Percentiles rank a stretch among this genome's conserved stretches.
Conservation (phyloP, 2,113 vertebrate species). For the Archilochus colubris region DNA sequence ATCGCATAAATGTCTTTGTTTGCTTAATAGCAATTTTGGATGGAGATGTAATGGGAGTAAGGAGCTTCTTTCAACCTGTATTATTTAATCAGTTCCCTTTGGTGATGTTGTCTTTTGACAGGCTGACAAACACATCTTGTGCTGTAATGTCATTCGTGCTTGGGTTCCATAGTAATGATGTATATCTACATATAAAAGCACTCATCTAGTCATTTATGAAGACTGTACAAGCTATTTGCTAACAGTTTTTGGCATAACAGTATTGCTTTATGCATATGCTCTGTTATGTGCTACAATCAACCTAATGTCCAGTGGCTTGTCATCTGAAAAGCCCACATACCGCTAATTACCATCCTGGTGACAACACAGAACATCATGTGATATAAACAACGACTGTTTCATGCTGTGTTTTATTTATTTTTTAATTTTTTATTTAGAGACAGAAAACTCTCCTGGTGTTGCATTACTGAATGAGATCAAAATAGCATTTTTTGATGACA, state of each 20-base stretch:
- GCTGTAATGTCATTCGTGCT: slow-evolving; percentile 52
- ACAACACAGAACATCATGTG: neutral
- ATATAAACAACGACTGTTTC: neutral
- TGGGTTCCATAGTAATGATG: slow-evolving; percentile 38
- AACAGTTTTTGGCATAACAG: slow-evolving; percentile 19
- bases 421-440: neutral
- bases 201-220: slow-evolving; percentile 4
- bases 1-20: neutral
- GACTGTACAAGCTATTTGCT: slow-evolving; percentile 16
- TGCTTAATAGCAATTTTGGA: neutral
- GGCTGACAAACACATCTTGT: slow-evolving; percentile 46
- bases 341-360: neutral
- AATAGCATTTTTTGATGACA: neutral
- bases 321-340: neutral
- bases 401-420: neutral
- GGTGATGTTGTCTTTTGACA: slow-evolving; percentile 49
- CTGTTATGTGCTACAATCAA: neutral
- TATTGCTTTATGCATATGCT: slow-evolving; percentile 4
- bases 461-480: neutral
- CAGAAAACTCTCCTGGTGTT: neutral
- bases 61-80: neutral
- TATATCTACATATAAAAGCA: slow-evolving; percentile 37
- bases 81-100: slow-evolving; percentile 39
- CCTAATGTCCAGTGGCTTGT: slow-evolving; percentile 47
- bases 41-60: neutral